Base-by-base conservation (phyloP, 2,888 invertebrate genomes). In the Ophion ellenae region DNA sequence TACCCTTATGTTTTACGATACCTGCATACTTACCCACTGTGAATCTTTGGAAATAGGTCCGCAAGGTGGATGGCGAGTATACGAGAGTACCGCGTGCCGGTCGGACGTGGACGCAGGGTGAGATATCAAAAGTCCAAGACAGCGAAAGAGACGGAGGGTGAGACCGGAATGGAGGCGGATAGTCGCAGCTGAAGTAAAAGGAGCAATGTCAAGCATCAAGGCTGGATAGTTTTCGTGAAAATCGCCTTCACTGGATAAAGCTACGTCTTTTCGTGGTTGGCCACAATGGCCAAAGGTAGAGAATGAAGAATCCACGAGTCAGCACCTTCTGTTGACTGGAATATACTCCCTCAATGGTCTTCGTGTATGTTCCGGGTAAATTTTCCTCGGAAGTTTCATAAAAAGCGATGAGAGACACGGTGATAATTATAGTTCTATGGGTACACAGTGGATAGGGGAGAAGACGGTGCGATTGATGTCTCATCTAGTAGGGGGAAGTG, bases 371-470 rank as follows among this genome's bases (percentile, higher is more conserved):
- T 74, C 45, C 53, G 87, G 87, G 87, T 88, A 88, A 90, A 91
- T 91, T 91, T 90, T 90, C 90, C 90, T 87, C 88, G 86, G 86
- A 90, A 90, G 90, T 90, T 91, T 90, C 83, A 85, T 87, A 86
- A 78, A 28, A 69, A 45, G 75, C 87, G 78, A 87, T 87, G 87
- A 1, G 87, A 87, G 91, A 91, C 89, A 87, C 88, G 77, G 76
- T 85, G 75, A 82, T 88, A 89, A 91, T 45, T n/a, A 40, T 5
- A 40, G 40, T 40, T 40, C 40, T 40, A 7, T 40, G 9, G 7
- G 9, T 40, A 40, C 40, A 40, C 9, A 40, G 40, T 0, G 7
- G 40, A 40, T 40, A 7, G 40, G 40, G 40, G 9, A 40, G 40
- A 40, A 40, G 40, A 6, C 40, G 6, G 40, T 40, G 40, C 40